Conservation (phyloP, 2,797 vertebrate genomes). For the Benthosema pterotum region DNA sequence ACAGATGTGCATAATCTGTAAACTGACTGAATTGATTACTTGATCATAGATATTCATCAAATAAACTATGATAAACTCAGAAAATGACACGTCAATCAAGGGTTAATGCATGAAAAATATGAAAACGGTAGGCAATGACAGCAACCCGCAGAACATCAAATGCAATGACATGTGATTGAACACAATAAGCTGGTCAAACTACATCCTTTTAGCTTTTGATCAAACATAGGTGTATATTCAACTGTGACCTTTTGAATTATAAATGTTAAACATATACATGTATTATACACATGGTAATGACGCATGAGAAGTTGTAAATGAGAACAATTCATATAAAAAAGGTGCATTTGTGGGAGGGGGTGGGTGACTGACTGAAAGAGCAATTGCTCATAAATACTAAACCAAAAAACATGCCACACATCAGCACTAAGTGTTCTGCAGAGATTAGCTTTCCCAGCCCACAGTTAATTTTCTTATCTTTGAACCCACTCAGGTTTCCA, state of each 20-base stretch:
- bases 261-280: slow-evolving; percentile 18
- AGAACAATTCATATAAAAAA: slow-evolving; percentile 25
- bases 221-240: slow-evolving; percentile 10
- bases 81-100: slow-evolving; percentile 1
- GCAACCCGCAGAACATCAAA: slow-evolving; percentile 18
- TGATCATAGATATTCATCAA: not conserved
- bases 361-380: slow-evolving; percentile 12
- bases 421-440: slow-evolving; percentile 72
- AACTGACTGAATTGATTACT: not conserved
- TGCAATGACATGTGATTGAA: slow-evolving; percentile 27
- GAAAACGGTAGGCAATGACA: not conserved
- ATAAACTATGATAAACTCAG: not conserved
- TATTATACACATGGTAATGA: not conserved
- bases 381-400: slow-evolving; percentile 11
- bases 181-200: slow-evolving; percentile 21
- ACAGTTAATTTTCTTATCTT: slow-evolving; percentile 82
- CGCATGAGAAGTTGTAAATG: slow-evolving; percentile 34
- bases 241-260: slow-evolving; percentile 7
- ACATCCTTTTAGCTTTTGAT: slow-evolving; percentile 19
- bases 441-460: slow-evolving; percentile 76
- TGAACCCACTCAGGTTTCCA: slow-evolving; percentile 96
- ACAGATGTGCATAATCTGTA: not conserved
- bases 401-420: slow-evolving; percentile 56
- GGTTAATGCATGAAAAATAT: not conserved
- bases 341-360: not conserved